phyloP scores from a whole-genome alignment of 2,888 invertebrate genomes.

The Netelia melanura region DNA sequence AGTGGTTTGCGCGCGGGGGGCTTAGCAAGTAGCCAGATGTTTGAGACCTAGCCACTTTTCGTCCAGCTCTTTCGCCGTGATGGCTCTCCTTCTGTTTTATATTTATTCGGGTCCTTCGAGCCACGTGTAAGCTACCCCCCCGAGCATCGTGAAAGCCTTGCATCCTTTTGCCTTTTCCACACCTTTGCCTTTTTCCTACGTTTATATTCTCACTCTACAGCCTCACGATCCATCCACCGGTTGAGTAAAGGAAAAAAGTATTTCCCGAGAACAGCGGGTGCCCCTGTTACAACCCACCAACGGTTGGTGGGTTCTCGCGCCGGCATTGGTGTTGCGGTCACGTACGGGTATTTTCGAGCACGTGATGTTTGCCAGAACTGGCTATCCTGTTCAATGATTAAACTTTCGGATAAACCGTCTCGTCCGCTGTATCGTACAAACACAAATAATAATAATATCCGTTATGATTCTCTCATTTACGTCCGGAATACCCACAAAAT shows the following conservation, averaged over 20 bases:
- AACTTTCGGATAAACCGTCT: constrained; percentile 70
- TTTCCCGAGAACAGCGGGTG: constrained; percentile 23
- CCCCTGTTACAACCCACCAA: background rate
- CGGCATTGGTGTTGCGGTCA: constrained; percentile 79
- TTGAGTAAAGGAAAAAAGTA: constrained; percentile 21
- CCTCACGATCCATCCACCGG: constrained; percentile 1
- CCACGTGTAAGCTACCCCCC: constrained; percentile 65
- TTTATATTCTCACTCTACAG: constrained; percentile 37
- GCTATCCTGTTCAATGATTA: constrained; percentile 80
- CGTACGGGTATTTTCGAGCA: constrained; percentile 81
- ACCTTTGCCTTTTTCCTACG: constrained; percentile 12
- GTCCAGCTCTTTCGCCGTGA: constrained; percentile 67
- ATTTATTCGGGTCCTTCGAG: constrained; percentile 72
- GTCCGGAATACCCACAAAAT: too few relatives aligned
- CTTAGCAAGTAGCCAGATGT: constrained; percentile 60
- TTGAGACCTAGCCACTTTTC: constrained; percentile 60
- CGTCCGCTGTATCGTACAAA: constrained; percentile 15
- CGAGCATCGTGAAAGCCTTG: constrained; percentile 25
- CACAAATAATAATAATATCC: constrained; percentile 25
- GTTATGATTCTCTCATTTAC: constrained; percentile 6
- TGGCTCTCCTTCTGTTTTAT: constrained; percentile 69
- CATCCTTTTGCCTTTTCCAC: constrained; percentile 32
- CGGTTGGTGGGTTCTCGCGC: constrained; percentile 8
- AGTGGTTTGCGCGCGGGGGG: constrained; percentile 53
- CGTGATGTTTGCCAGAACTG: constrained; percentile 80